Conservation (phyloP, 2,113 vertebrate species). For the Rhodinocichla rosea region DNA sequence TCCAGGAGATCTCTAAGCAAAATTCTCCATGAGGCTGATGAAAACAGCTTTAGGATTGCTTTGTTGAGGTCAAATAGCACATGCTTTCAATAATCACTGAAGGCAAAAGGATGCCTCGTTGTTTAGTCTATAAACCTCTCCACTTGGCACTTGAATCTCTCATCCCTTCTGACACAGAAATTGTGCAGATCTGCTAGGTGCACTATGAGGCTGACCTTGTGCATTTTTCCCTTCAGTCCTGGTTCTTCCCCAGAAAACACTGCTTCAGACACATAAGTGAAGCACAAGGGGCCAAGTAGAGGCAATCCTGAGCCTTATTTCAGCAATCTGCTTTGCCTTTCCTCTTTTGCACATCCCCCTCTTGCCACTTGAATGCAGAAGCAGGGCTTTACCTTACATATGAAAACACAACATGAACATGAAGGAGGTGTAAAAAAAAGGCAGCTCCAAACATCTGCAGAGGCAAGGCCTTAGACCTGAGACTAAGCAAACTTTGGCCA, state of each 20-base stretch:
- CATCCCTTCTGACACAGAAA: not conserved
- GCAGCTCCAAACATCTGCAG: not conserved
- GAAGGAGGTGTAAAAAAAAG: not conserved
- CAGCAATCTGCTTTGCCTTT: not conserved
- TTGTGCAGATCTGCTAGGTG: not conserved
- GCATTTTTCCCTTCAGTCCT: not conserved
- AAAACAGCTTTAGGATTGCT: not conserved
- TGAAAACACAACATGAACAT: not conserved
- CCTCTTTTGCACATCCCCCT: not conserved
- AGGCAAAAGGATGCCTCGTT: not conserved
- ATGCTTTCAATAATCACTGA: not conserved
- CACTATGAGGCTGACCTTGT: not conserved
- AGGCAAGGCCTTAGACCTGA: not conserved
- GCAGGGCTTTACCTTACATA: not conserved
- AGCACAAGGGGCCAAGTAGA: not conserved
- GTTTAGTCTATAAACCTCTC: not conserved
- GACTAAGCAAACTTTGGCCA: not conserved
- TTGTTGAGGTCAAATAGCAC: not conserved
- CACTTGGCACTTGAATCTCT: fast-evolving
- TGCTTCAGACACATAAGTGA: not conserved
- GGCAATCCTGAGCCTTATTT: not conserved
- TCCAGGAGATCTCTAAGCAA: conserved; percentile 7
- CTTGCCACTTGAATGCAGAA: not conserved
- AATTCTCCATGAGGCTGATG: not conserved
- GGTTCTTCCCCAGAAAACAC: not conserved